A percentile compares a stretch with the other conserved stretches of the same genome.
These are phyloP conservation scores for Cochlearius cochlearius DNA, from an alignment of 2,113 vertebrate species.

Conservation along the genomic window DNA sequence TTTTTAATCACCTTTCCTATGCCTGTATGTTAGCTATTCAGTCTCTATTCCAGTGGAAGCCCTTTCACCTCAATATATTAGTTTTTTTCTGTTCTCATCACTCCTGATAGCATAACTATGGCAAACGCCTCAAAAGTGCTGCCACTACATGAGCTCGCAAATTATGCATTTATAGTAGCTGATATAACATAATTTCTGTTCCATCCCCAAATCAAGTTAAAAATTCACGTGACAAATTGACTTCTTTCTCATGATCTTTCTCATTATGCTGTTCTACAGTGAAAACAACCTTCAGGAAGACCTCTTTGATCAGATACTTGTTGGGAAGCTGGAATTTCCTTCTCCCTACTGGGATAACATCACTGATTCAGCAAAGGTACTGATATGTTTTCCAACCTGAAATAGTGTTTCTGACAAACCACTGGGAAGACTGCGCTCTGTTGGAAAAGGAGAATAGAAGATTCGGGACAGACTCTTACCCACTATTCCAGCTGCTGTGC, in stretches of 20 bases:
- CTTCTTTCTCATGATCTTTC: not conserved
- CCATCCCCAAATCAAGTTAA: not conserved
- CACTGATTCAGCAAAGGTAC: constrained; percentile 91
- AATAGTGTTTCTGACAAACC: not conserved
- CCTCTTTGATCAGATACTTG: constrained; percentile 95
- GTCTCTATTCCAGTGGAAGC: not conserved
- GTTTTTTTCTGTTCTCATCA: not conserved
- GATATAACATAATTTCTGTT: not conserved
- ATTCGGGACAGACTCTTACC: not conserved
- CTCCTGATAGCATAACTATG: not conserved
- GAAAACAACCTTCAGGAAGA: constrained; percentile 95
- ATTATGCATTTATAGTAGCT: not conserved
- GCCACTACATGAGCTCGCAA: not conserved
- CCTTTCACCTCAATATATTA: not conserved
- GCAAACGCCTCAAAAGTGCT: not conserved
- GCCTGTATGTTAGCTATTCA: not conserved
- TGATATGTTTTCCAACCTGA: not conserved
- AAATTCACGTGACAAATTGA: not conserved
- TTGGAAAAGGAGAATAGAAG: not conserved
- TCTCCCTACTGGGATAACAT: constrained; percentile 98
- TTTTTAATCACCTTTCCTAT: not conserved
- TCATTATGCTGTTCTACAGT: constrained; percentile 68
- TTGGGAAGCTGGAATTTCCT: constrained; percentile 91
- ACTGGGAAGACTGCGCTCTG: not conserved
- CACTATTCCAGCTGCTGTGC: not conserved